Percentiles rank a stretch among this genome's conserved stretches.
These are phyloP conservation scores for Andrena haemorrhoa DNA, from an alignment of 2,888 invertebrate genomes.

Conservation along the genomic window DNA sequence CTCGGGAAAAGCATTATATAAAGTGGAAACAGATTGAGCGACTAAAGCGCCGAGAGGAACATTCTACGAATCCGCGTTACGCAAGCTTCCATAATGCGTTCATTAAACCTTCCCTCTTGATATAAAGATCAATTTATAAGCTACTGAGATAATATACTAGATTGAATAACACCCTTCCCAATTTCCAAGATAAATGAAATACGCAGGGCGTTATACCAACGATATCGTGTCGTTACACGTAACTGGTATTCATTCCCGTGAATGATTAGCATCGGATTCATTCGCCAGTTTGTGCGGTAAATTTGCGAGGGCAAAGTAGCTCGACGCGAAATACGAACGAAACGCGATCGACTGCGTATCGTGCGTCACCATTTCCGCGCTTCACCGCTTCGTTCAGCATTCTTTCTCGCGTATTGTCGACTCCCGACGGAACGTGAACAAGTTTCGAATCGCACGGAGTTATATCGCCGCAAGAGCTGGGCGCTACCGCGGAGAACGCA, in stretches of 20 bases:
- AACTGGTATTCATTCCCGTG: neutral
- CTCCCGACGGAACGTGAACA: neutral
- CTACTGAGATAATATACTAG: neutral
- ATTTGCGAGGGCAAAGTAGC: neutral
- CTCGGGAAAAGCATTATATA: neutral
- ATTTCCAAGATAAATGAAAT: slow-evolving; percentile 1
- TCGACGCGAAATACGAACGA: neutral
- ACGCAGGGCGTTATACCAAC: neutral
- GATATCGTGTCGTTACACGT: slow-evolving; percentile 2
- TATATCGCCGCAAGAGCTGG: slow-evolving; percentile 6
- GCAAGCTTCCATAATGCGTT: too few species aligned
- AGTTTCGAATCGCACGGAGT: neutral
- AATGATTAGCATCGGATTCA: slow-evolving; percentile 17
- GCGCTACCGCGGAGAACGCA: neutral
- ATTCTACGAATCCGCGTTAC: too few species aligned
- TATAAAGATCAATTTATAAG: neutral
- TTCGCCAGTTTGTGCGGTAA: neutral
- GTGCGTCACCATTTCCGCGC: neutral
- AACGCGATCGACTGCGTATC: neutral
- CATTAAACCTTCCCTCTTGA: too few species aligned
- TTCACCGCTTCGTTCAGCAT: neutral
- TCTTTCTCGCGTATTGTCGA: slow-evolving; percentile 8
- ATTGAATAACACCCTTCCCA: neutral
- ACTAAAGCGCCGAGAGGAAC: neutral
- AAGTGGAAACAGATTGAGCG: slow-evolving; percentile 6